These are phyloP conservation scores for Cantharis rustica DNA, from an alignment of 2,888 invertebrate genomes.

Conservation along the genomic window DNA sequence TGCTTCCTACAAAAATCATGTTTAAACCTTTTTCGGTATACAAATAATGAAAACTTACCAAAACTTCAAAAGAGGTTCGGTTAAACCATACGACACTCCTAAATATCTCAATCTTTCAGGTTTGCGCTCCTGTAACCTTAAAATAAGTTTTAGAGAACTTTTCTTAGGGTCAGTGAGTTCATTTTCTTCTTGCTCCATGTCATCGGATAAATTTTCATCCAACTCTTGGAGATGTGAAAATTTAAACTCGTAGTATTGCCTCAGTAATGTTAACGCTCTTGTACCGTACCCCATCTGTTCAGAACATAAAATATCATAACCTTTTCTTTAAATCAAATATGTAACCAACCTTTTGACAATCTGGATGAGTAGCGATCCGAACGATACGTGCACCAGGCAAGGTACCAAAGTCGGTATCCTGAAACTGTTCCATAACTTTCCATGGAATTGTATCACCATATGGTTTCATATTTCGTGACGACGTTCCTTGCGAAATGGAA, in stretches of 20 bases:
- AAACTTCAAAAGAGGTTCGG: constrained; percentile 86
- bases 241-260: constrained; percentile 87
- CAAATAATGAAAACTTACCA: constrained; percentile 64
- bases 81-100: constrained; percentile 93
- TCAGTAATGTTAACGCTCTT: constrained; percentile 80
- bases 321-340: constrained; percentile 28
- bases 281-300: constrained; percentile 95
- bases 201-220: constrained; percentile 59
- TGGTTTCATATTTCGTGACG: constrained; percentile 86
- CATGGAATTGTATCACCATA: constrained; percentile 98
- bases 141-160: constrained; percentile 85
- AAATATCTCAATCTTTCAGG: constrained; percentile 90
- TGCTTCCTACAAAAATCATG: constrained; percentile 58
- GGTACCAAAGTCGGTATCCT: constrained; percentile 91
- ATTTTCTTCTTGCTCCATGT: constrained; percentile 73
- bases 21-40: not conserved
- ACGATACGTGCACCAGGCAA: constrained; percentile 90
- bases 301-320: not conserved
- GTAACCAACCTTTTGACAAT: constrained; percentile 80
- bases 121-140: constrained; percentile 81
- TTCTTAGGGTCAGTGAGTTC: constrained; percentile 71
- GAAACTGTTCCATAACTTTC: constrained; percentile 96
- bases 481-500: constrained; percentile 73
- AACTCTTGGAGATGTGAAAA: constrained; percentile 72
- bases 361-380: constrained; percentile 97